A percentile compares a stretch with the other conserved stretches of the same genome.
Conservation (phyloP, 1,140 invertebrate species). For the Cryptotermes secundus region DNA sequence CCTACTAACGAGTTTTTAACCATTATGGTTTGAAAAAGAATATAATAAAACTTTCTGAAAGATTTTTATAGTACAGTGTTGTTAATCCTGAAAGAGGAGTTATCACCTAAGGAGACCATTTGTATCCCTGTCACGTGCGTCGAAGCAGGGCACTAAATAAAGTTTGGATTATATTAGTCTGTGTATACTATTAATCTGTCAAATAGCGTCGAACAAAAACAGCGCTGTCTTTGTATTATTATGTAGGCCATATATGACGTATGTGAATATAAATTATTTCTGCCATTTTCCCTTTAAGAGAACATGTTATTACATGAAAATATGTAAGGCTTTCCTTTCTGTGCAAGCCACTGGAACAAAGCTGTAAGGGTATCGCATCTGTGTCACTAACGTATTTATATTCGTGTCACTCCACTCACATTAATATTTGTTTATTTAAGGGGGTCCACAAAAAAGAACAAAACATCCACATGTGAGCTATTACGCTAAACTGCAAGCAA, state of each 20-base stretch:
- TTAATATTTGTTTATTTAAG: no score
- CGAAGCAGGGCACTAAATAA: conserved; percentile 22
- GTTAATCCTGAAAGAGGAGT: conserved; percentile 5
- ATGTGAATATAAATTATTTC: background rate
- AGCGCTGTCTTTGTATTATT: background rate
- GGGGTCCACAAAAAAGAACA: no score
- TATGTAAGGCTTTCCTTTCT: background rate
- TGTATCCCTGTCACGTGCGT: conserved; percentile 20
- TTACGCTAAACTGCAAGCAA: no score
- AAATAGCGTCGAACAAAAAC: background rate
- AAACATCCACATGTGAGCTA: no score
- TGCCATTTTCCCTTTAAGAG: background rate
- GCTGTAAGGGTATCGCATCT: no score
- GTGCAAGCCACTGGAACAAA: no score
- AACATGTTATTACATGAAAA: background rate
- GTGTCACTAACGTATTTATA: no score
- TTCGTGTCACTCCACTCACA: no score
- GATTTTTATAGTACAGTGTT: background rate
- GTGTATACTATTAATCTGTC: conserved; percentile 24
- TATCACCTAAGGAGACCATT: conserved; percentile 26
- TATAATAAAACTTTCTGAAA: background rate
- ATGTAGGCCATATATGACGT: background rate
- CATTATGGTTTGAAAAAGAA: background rate
- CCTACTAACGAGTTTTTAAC: conserved; percentile 9
- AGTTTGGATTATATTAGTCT: conserved; percentile 16